Base-by-base conservation (phyloP, 2,888 invertebrate genomes). In the Nipponacmea schrenckii region DNA sequence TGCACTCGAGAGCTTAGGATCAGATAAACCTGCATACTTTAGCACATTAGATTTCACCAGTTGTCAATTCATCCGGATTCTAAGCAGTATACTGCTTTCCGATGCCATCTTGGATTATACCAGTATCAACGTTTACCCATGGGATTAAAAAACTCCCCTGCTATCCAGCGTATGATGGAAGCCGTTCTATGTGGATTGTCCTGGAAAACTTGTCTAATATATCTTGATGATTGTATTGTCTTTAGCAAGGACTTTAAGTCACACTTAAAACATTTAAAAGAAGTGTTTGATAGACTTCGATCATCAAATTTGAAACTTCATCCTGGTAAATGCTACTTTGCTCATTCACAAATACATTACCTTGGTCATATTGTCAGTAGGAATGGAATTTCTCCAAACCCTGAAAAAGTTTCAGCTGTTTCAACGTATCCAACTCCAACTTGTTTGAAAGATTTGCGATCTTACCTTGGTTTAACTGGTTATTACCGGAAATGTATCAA, bases 391-490 rank as follows among this genome's bases (percentile, higher is more conserved):
- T 24, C 64, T 8, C 64, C 64, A 14, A 44, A 64, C 39, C 67
- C 12, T 31, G 31, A 14, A 20, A 64, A 26, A 64, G 12, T 14
- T 24, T 24, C 20, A 64, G 64, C 64, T 31, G 64, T 64, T 24
- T 20, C 31, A 64, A 31, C 27, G 20, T 64, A 64, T 39, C 64
- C 64, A 64, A 26, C 27, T 15, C 20, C 64, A 20, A 39, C 64
- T 31, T 31, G 31, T 31, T 26, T 64, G 39, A 64, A 64, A 64
- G 64, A 64, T 44, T 64, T 64, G 31, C 8, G 39, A 64, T 27
- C 64, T 31, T 64, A 31, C 17, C 39, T 64, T 88, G 63, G 93
- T 91, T 20, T 83, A 83, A 39, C 48, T 64, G 20, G 15, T 68
- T 72, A 72, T 20, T 69, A 72, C 62, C 71, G 69, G 17, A 45